These are phyloP conservation scores for Myopa testacea DNA, from an alignment of 2,888 invertebrate species.

Conservation along the genomic window DNA sequence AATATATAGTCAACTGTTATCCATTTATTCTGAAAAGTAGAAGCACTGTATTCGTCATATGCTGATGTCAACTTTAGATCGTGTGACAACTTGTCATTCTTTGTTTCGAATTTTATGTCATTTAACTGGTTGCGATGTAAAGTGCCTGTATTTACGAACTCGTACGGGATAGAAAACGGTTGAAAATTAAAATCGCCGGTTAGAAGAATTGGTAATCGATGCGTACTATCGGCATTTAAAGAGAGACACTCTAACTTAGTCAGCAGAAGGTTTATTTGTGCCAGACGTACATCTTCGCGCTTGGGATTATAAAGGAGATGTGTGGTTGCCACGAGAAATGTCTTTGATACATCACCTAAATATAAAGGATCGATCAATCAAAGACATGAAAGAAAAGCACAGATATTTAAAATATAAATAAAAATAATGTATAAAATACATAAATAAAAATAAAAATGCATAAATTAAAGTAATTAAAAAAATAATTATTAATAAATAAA, in stretches of 20 bases:
- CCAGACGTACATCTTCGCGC: constrained; percentile 89
- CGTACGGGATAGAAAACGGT: constrained; percentile 73
- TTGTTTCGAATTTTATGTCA: constrained; percentile 29
- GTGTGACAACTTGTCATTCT: not conserved
- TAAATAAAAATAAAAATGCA: too few species aligned
- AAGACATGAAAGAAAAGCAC: too few species aligned
- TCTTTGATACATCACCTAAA: constrained; percentile 64
- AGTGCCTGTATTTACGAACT: constrained; percentile 37
- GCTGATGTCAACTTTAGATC: constrained; percentile 50
- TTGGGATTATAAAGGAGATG: constrained; percentile 94
- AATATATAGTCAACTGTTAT: constrained; percentile 93
- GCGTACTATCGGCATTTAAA: constrained; percentile 63
- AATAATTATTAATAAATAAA: too few species aligned
- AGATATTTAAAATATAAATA: too few species aligned
- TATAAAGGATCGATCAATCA: too few species aligned
- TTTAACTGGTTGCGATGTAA: constrained; percentile 62
- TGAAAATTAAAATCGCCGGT: constrained; percentile 94
- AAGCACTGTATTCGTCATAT: constrained; percentile 60
- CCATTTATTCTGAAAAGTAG: constrained; percentile 83
- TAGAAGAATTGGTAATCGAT: constrained; percentile 79
- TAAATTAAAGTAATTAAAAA: too few species aligned
- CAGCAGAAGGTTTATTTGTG: constrained; percentile 86
- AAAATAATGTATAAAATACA: too few species aligned
- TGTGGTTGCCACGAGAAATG: constrained; percentile 88
- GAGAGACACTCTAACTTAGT: constrained; percentile 87